Conservation (phyloP, 2,113 vertebrate genomes). For the Coracopsis vasa region DNA sequence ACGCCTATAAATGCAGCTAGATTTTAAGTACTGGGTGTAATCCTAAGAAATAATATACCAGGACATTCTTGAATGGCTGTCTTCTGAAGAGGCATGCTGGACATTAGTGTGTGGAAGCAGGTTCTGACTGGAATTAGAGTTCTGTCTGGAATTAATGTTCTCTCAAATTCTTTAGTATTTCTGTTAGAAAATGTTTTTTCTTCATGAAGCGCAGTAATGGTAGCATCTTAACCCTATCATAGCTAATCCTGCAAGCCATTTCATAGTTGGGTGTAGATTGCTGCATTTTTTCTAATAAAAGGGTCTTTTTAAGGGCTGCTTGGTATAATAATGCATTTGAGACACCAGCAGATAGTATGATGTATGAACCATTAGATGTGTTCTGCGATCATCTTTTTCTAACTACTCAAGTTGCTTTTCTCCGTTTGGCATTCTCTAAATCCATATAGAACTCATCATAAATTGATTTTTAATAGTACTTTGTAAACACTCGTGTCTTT, state of each 20-base stretch:
- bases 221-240: background rate
- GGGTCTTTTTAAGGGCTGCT: background rate
- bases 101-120: background rate
- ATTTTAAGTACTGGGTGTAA: background rate
- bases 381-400: conserved; percentile 38
- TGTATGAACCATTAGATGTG: background rate
- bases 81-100: background rate
- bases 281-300: conserved; percentile 22
- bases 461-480: conserved; percentile 38
- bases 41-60: background rate
- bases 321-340: background rate
- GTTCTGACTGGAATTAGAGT: background rate
- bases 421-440: conserved; percentile 13
- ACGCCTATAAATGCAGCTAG: background rate
- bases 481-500: background rate
- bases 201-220: background rate
- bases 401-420: background rate
- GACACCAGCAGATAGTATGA: background rate
- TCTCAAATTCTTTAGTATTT: background rate
- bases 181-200: background rate
- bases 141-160: background rate
- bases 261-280: background rate
- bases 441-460: conserved; percentile 1
- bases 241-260: background rate
- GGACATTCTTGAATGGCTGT: background rate